Percentiles rank a stretch among this genome's conserved stretches.
These are phyloP conservation scores for Xiphophorus couchianus DNA, from an alignment of 2,113 vertebrate species.

Conservation along the genomic window DNA sequence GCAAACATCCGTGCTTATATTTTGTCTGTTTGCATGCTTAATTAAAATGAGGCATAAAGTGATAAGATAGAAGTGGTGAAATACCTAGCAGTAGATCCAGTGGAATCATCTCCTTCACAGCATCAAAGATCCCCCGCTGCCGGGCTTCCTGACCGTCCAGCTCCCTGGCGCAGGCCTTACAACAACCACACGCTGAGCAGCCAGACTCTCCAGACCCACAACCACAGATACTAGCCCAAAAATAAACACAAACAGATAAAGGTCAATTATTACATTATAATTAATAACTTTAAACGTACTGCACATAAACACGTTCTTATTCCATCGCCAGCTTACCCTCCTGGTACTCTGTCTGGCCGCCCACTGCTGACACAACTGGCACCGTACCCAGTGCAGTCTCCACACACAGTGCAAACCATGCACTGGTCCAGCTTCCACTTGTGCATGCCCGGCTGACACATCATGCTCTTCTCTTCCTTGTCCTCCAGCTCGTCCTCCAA, in stretches of 20 bases:
- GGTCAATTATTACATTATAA: not conserved
- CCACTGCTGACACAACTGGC: constrained; percentile 98
- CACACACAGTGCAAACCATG: constrained; percentile 99
- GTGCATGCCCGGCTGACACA: constrained; percentile 98
- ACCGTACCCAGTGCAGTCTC: constrained; percentile 97
- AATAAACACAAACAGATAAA: not conserved
- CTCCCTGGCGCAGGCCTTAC: constrained; percentile 97
- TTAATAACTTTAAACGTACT: not conserved
- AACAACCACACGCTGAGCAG: constrained; percentile 96
- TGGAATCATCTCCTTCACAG: constrained; percentile 99
- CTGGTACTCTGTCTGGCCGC: constrained; percentile 94
- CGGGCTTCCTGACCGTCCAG: constrained; percentile 96
- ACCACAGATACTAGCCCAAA: constrained; percentile 89
- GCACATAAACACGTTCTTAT: too few relatives aligned
- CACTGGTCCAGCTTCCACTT: constrained; percentile 99
- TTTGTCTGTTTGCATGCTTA: not conserved
- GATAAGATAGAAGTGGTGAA: constrained; percentile 5
- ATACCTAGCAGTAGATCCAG: constrained; percentile 95
- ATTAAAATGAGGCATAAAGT: not conserved
- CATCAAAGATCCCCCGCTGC: constrained; percentile 98
- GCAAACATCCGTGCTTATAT: not conserved
- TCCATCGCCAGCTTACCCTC: constrained; percentile 86
- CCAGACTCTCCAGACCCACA: constrained; percentile 98
- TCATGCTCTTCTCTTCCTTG: constrained; percentile 98
- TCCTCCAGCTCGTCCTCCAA: constrained; percentile 97